Evolutionary conservation across 2,113 vertebrate species (phyloP).

Genomic region (Chionomys nivalis): DNA sequence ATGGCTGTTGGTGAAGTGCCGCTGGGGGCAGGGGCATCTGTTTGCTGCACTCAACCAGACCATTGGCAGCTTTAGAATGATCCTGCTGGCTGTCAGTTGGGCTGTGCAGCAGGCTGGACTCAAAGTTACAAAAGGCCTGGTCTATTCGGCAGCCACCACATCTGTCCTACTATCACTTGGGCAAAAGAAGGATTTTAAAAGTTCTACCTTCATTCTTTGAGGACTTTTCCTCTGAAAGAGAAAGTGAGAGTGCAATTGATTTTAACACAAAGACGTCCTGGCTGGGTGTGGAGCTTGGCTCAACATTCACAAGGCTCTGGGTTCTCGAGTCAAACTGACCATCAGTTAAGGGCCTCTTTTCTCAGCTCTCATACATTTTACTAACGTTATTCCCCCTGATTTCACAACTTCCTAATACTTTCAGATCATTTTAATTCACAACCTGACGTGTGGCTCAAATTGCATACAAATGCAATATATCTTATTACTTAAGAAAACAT

Average conservation of each 20-base stretch:
- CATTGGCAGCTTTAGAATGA: neutral
- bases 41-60: neutral
- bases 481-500: neutral
- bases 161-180: neutral
- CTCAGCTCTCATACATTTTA: neutral
- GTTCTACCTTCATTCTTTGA: neutral
- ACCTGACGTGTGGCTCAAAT: neutral
- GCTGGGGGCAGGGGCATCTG: neutral
- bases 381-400: neutral
- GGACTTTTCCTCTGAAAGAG: conserved; percentile 25
- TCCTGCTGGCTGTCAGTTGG: neutral
- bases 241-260: neutral
- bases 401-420: neutral
- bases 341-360: neutral
- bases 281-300: neutral
- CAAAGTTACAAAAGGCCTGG: neutral
- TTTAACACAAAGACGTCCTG: neutral
- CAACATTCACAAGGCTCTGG: neutral
- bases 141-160: neutral
- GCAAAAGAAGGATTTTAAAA: conserved; percentile 22
- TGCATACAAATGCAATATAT: neutral
- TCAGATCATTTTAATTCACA: neutral
- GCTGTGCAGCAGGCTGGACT: neutral
- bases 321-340: neutral
- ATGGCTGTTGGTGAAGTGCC: neutral